These are phyloP conservation scores for Cotesia vestalis DNA, from an alignment of 1,140 invertebrate species.

Conservation along the genomic window DNA sequence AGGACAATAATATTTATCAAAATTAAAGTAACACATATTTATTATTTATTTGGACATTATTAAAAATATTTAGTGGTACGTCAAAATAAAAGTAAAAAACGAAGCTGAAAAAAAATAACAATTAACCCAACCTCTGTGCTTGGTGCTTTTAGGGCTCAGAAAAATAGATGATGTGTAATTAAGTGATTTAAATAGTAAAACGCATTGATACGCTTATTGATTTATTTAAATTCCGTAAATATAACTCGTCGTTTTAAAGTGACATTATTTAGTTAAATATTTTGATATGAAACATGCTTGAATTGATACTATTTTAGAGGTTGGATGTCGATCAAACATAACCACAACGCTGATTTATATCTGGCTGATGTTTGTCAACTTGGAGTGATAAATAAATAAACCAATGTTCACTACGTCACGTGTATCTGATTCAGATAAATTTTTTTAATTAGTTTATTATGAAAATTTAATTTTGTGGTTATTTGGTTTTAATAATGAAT, in stretches of 20 bases:
- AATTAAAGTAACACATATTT: neutral
- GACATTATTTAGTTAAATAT: neutral
- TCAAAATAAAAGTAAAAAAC: too few relatives aligned
- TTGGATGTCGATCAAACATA: conserved; percentile 32
- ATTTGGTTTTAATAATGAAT: conserved; percentile 23
- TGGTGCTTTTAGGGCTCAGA: neutral
- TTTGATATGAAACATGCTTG: neutral
- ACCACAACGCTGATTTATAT: conserved; percentile 24
- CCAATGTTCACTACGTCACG: neutral
- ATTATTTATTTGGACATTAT: neutral
- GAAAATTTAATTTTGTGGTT: neutral
- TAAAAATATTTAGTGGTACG: conserved; percentile 1
- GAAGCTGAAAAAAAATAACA: neutral
- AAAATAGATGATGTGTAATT: too few relatives aligned
- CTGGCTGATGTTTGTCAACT: conserved; percentile 20
- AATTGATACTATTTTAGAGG: conserved; percentile 10
- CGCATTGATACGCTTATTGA: too few relatives aligned
- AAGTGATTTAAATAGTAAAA: too few relatives aligned
- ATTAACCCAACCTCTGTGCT: conserved; percentile 28
- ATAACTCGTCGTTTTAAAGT: neutral
- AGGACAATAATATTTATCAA: conserved; percentile 10
- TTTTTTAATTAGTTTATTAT: neutral
- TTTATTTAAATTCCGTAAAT: too few relatives aligned
- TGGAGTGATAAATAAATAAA: neutral
- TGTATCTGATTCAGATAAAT: conserved; percentile 3